phyloP scores from a whole-genome alignment of 2,113 vertebrate genomes.

The Heliornis fulica region DNA sequence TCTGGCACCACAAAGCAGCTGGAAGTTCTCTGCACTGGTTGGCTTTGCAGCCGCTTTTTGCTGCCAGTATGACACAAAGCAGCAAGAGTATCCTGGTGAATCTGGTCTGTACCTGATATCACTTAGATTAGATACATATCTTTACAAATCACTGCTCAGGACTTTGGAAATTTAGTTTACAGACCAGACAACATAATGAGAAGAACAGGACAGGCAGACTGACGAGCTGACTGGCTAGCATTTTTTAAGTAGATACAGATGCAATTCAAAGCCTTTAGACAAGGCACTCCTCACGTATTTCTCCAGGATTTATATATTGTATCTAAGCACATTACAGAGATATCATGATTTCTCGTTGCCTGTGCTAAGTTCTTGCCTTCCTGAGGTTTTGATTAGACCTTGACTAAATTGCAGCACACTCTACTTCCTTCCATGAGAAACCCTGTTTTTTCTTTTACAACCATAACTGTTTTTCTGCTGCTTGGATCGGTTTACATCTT shows the following conservation, averaged over 20 bases:
- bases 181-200: neutral
- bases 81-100: neutral
- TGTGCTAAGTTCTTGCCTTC: neutral
- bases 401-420: neutral
- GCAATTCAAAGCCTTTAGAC: slow-evolving; percentile 7
- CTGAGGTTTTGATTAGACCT: neutral
- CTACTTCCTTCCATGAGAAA: neutral
- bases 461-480: neutral
- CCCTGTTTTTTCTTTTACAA: neutral
- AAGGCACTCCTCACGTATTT: neutral
- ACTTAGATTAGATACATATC: neutral
- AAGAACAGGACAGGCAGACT: neutral
- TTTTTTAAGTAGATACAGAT: neutral
- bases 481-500: neutral
- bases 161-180: neutral
- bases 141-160: neutral
- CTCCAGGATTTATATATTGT: slow-evolving; percentile 9
- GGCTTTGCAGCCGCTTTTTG: neutral
- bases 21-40: neutral
- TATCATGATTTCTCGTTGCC: neutral
- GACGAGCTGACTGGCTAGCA: neutral
- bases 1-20: neutral
- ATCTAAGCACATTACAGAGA: neutral
- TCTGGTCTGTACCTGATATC: neutral
- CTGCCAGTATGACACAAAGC: slow-evolving; percentile 30